Evolutionary conservation across 2,113 vertebrate genomes (phyloP).

Genomic region (Malurus melanocephalus): DNA sequence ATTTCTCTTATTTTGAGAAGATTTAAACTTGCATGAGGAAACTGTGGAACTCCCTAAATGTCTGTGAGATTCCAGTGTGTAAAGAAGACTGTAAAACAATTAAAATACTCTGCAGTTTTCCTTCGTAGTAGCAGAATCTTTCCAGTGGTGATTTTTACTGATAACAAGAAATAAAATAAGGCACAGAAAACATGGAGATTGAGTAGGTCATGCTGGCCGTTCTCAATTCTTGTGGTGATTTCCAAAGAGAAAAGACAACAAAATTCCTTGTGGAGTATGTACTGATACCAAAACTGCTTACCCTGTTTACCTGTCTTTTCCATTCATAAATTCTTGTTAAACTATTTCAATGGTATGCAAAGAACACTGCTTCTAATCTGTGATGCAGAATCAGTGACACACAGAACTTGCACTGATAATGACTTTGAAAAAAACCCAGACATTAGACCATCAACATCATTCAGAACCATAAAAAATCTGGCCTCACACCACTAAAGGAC

Average conservation of each 20-base stretch:
- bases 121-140: not conserved
- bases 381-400: not conserved
- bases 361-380: not conserved
- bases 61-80: not conserved
- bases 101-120: not conserved
- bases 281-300: not conserved
- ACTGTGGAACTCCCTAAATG: not conserved
- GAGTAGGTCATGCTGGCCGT: not conserved
- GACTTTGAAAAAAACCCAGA: not conserved
- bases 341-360: not conserved
- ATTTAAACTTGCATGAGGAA: not conserved
- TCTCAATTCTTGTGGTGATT: not conserved
- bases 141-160: not conserved
- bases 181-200: fast-evolving
- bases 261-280: not conserved
- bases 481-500: not conserved
- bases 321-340: fast-evolving
- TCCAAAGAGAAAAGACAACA: not conserved
- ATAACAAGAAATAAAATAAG: not conserved
- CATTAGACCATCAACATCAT: not conserved
- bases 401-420: not conserved
- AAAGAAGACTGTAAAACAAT: not conserved
- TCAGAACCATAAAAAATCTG: not conserved
- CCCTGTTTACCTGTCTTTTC: not conserved
- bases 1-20: not conserved